Percentiles rank a stretch among this genome's conserved stretches.
Evolutionary conservation across 2,797 vertebrate species (phyloP).

Genomic region (Morus bassanus): DNA sequence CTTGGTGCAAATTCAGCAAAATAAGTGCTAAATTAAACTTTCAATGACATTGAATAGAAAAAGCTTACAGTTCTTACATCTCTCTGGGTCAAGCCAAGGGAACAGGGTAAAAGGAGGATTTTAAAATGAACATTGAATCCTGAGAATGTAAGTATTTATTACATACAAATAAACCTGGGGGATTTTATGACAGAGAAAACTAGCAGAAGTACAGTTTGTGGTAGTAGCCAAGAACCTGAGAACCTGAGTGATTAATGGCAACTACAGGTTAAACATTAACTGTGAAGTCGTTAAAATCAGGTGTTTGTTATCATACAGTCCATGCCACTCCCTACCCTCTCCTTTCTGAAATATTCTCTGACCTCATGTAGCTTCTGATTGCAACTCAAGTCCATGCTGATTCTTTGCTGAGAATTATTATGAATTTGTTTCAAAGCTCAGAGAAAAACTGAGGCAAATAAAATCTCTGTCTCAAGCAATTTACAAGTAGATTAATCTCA

Average conservation of each 20-base stretch:
- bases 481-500: neutral
- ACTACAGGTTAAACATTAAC: constrained; percentile 28
- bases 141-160: neutral
- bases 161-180: neutral
- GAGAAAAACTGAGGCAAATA: neutral
- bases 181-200: neutral
- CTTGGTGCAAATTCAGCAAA: neutral
- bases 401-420: neutral
- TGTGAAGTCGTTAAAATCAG: neutral
- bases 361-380: neutral
- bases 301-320: neutral
- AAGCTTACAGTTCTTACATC: neutral
- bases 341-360: neutral
- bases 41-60: neutral
- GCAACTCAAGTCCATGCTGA: neutral
- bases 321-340: neutral
- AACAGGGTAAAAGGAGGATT: neutral
- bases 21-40: neutral
- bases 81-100: neutral
- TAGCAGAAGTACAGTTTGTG: neutral
- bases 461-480: neutral
- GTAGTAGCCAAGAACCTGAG: neutral
- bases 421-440: neutral
- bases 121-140: neutral
- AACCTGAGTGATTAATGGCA: neutral